Conservation (phyloP, 2,888 invertebrate genomes). For the Hypolimnas misippus region DNA sequence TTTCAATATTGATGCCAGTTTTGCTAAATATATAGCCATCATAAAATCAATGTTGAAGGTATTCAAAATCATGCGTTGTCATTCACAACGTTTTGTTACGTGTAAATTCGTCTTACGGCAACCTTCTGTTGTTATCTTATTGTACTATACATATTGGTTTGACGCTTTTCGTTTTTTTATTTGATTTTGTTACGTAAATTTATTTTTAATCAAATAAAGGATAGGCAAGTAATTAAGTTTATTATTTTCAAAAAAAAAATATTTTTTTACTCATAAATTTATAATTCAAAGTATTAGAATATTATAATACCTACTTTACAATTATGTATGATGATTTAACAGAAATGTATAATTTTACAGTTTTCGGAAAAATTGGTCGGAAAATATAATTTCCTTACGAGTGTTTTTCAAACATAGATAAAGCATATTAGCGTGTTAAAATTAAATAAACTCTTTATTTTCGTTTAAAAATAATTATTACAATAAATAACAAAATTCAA, state of each 20-base stretch:
- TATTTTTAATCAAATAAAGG: constrained; percentile 10
- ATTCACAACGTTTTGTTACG: constrained; percentile 70
- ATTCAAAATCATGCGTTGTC: constrained; percentile 73
- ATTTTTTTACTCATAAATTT: no score
- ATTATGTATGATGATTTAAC: no score
- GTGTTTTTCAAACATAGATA: constrained; percentile 5
- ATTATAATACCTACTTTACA: no score
- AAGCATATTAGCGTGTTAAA: constrained; percentile 11
- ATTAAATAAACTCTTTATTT: no score
- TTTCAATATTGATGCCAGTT: constrained; percentile 78
- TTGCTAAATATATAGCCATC: constrained; percentile 76
- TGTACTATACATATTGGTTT: constrained; percentile 54
- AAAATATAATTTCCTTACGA: not conserved
- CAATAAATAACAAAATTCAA: no score
- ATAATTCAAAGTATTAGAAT: not conserved
- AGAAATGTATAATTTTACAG: no score
- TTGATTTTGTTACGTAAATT: constrained; percentile 39
- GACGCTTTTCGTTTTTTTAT: constrained; percentile 48
- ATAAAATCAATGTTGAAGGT: constrained; percentile 75
- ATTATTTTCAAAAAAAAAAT: no score
- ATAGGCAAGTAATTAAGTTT: constrained; percentile 13
- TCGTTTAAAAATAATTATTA: no score
- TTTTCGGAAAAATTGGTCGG: no score
- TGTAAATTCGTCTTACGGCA: constrained; percentile 67
- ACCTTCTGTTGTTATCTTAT: constrained; percentile 65